A percentile compares a stretch with the other conserved stretches of the same genome.
Evolutionary conservation across 2,888 invertebrate species (phyloP).

Genomic region (Trichopoda pennipes): DNA sequence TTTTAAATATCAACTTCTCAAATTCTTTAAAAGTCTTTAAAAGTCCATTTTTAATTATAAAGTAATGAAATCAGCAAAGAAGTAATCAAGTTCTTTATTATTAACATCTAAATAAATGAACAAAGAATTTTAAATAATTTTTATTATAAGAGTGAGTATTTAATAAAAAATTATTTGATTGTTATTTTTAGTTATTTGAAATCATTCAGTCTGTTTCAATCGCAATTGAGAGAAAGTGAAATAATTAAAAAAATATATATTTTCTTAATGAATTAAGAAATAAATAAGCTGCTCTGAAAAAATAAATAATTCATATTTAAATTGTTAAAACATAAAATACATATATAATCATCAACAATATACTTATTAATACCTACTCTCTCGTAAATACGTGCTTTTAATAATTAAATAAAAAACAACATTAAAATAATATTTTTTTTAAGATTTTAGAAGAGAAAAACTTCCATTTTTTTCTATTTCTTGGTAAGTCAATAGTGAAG

Average conservation of each 20-base stretch:
- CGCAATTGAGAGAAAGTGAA: background rate
- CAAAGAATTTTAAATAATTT: background rate
- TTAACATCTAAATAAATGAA: background rate
- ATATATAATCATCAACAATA: background rate
- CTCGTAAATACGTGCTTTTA: too few relatives aligned
- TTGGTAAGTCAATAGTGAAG: too few relatives aligned
- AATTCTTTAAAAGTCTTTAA: too few relatives aligned
- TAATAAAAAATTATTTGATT: background rate
- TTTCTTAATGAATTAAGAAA: background rate
- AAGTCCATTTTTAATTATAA: too few relatives aligned
- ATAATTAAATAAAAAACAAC: too few relatives aligned
- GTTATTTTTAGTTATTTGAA: background rate
- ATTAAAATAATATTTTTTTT: too few relatives aligned
- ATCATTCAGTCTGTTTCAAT: background rate
- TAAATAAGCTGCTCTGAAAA: background rate
- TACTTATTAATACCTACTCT: too few relatives aligned
- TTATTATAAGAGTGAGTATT: background rate
- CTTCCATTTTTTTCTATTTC: too few relatives aligned
- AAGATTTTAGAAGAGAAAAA: too few relatives aligned
- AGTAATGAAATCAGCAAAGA: background rate
- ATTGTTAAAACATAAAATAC: background rate
- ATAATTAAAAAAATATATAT: background rate
- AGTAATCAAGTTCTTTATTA: background rate
- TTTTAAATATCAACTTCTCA: background rate
- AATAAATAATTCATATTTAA: background rate